Conservation (phyloP, 2,113 vertebrate species). For the Solea senegalensis region DNA sequence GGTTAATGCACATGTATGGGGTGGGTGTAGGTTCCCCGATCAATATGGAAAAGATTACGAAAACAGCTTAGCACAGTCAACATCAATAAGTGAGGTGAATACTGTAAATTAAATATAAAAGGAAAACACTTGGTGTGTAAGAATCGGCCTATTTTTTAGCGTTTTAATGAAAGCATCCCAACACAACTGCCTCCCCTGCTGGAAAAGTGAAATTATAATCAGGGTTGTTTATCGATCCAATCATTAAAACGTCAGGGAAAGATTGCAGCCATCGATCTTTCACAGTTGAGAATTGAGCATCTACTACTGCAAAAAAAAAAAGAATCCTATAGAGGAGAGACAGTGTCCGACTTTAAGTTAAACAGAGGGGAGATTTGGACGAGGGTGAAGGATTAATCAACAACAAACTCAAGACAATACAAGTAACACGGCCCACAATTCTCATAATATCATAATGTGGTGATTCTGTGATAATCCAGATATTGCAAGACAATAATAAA, state of each 20-base stretch:
- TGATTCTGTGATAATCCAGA: background rate
- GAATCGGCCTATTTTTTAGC: too few species aligned
- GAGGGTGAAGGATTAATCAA: too few species aligned
- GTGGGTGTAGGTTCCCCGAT: too few species aligned
- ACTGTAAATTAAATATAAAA: too few species aligned
- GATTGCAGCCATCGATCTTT: conserved; percentile 4
- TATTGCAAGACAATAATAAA: too few species aligned
- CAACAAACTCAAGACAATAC: too few species aligned
- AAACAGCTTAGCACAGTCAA: too few species aligned
- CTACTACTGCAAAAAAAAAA: background rate
- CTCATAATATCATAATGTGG: too few species aligned
- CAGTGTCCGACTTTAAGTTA: background rate
- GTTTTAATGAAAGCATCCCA: background rate
- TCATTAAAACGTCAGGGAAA: background rate
- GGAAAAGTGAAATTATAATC: background rate
- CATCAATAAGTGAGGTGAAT: too few species aligned
- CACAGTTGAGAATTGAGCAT: background rate
- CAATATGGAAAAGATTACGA: too few species aligned
- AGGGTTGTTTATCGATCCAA: background rate
- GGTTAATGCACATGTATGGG: too few species aligned
- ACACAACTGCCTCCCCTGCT: background rate
- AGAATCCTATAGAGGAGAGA: background rate
- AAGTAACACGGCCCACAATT: background rate
- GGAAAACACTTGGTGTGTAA: background rate
- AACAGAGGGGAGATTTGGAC: background rate